A percentile compares a stretch with the other conserved stretches of the same genome.
Conservation (phyloP, 92 coral and sea anemone genomes). For the Palythoa caribaeorum region DNA sequence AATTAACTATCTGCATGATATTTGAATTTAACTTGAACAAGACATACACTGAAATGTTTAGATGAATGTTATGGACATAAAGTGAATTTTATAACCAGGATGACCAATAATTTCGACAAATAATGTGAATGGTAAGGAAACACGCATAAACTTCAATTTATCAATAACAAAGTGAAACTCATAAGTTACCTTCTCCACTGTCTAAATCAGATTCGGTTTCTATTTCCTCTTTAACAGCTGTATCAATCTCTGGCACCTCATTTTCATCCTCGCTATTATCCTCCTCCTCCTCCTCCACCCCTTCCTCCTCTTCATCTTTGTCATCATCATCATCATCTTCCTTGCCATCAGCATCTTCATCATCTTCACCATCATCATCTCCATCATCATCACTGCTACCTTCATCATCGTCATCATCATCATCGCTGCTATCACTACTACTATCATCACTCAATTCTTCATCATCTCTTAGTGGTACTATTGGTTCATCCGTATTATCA, state of each 20-base stretch:
- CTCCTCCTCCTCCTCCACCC: slow-evolving; percentile 51
- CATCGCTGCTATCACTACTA: not conserved
- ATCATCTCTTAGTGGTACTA: slow-evolving; percentile 12
- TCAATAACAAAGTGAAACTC: not conserved
- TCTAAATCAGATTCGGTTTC: slow-evolving; percentile 3
- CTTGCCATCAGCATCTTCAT: slow-evolving; percentile 10
- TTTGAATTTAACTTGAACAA: too few species aligned
- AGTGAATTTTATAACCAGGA: too few species aligned
- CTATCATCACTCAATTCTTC: slow-evolving; percentile 46
- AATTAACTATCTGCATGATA: too few species aligned
- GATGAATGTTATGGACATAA: too few species aligned
- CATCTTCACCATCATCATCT: slow-evolving; percentile 50
- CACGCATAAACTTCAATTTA: too few species aligned
- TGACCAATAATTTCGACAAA: too few species aligned
- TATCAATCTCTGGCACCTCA: slow-evolving; percentile 38
- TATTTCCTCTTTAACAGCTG: not conserved
- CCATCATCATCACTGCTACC: slow-evolving; percentile 45
- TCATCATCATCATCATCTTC: slow-evolving; percentile 18
- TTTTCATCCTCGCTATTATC: slow-evolving; percentile 18
- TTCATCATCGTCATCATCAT: slow-evolving; percentile 54
- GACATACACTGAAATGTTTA: too few species aligned
- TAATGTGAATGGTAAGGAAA: too few species aligned
- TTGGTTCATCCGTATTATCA: not conserved
- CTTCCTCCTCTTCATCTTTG: slow-evolving; percentile 31
- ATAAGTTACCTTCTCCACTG: slow-evolving; percentile 13